These are phyloP conservation scores for Acrobeloides nanus DNA, from an alignment of 2,888 invertebrate genomes.

Conservation along the genomic window DNA sequence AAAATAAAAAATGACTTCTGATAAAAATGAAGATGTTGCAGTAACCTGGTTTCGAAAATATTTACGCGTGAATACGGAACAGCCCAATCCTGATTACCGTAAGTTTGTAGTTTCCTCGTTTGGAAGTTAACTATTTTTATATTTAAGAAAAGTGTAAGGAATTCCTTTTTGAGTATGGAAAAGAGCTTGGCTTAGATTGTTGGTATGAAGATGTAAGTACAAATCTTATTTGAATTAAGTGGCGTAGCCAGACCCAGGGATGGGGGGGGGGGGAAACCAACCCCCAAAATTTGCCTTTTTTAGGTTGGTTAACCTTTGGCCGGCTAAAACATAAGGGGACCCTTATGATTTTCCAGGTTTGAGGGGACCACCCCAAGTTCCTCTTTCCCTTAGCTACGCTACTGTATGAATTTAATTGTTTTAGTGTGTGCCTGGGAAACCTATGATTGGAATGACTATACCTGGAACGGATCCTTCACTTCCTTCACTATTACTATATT, in stretches of 20 bases:
- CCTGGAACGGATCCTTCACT: slow-evolving; percentile 67
- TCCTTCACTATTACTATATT: slow-evolving; percentile 72
- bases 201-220: slow-evolving; percentile 30
- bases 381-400: too few species aligned
- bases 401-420: too few species aligned
- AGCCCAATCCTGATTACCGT: slow-evolving; percentile 80
- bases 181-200: slow-evolving; percentile 37
- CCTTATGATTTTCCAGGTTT: too few species aligned
- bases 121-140: slow-evolving; percentile 7
- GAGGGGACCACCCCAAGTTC: too few species aligned
- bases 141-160: slow-evolving; percentile 40
- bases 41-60: slow-evolving; percentile 76
- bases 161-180: slow-evolving; percentile 39
- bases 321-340: too few species aligned
- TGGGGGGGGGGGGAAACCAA: too few species aligned
- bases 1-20: slow-evolving; percentile 18
- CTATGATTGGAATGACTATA: slow-evolving; percentile 78
- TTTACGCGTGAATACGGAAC: slow-evolving; percentile 76
- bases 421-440: slow-evolving; percentile 64
- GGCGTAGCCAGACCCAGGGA: too few species aligned
- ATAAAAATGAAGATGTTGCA: slow-evolving; percentile 53
- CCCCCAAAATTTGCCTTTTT: too few species aligned
- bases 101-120: slow-evolving; percentile 25
- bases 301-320: too few species aligned
- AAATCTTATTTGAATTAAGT: too few species aligned